Percentiles rank a stretch among this genome's conserved stretches.
Conservation (phyloP, 2,797 vertebrate genomes). For the Hapalemur alaotrensis region DNA sequence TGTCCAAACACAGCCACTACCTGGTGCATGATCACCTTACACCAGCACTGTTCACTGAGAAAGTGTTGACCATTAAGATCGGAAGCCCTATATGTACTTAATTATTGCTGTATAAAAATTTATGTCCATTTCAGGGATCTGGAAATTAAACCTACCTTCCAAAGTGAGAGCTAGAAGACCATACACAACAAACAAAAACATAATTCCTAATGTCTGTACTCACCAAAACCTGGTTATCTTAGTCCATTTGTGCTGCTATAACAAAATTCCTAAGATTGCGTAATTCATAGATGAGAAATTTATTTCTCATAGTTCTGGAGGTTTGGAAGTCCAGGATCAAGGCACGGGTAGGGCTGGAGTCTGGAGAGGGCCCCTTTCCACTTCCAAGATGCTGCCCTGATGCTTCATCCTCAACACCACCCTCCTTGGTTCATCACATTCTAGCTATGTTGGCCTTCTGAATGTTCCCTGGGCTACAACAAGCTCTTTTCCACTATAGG, state of each 20-base stretch:
- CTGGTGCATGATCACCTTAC: not conserved
- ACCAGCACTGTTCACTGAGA: not conserved
- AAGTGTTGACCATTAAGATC: not conserved
- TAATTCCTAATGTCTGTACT: not conserved
- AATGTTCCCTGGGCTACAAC: too few relatives aligned
- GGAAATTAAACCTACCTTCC: not conserved
- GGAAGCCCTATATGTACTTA: not conserved
- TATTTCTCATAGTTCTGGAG: not conserved
- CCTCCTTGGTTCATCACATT: not conserved
- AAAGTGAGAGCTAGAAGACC: not conserved
- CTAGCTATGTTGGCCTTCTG: not conserved
- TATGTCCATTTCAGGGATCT: not conserved
- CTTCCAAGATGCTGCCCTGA: not conserved
- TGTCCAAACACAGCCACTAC: not conserved
- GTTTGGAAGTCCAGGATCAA: not conserved
- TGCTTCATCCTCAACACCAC: not conserved
- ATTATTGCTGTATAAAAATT: not conserved
- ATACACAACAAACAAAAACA: not conserved
- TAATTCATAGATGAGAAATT: not conserved
- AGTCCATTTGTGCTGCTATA: not conserved
- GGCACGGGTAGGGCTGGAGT: not conserved
- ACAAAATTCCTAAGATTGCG: not conserved
- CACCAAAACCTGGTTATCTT: not conserved
- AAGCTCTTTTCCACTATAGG: not conserved
- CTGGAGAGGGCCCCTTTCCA: not conserved